Conservation (phyloP, 2,113 vertebrate genomes). For the Ameiurus melas region DNA sequence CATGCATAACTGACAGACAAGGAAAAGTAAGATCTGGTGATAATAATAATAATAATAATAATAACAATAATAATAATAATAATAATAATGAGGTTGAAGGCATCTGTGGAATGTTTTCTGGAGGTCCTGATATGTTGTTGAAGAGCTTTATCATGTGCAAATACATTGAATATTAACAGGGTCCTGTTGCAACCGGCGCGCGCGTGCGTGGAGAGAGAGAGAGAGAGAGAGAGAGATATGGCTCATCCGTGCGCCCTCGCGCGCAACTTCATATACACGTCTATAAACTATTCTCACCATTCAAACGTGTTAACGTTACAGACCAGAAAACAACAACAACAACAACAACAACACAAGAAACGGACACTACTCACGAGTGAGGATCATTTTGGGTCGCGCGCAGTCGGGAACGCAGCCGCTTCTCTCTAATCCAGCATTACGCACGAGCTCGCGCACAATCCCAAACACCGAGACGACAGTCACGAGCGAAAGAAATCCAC, state of each 20-base stretch:
- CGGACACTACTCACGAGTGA: constrained; percentile 69
- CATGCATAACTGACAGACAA: too few species aligned
- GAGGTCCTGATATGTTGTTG: not conserved
- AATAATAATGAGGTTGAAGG: not conserved
- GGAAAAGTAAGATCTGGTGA: not conserved
- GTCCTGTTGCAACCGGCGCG: not conserved
- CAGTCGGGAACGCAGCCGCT: constrained; percentile 31
- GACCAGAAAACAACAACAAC: not conserved
- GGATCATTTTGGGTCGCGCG: constrained; percentile 65
- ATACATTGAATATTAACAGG: not conserved
- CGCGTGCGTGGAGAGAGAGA: not conserved
- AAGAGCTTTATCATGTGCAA: not conserved
- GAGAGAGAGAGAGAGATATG: not conserved
- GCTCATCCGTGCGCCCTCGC: not conserved
- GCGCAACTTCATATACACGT: not conserved
- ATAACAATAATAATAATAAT: not conserved
- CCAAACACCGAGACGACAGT: not conserved
- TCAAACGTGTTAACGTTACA: not conserved
- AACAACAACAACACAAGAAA: too few species aligned
- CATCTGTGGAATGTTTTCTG: not conserved
- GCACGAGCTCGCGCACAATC: not conserved
- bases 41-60: not conserved
- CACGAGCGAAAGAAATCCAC: not conserved
- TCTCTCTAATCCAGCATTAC: constrained; percentile 40
- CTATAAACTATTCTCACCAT: too few species aligned